Conservation (phyloP, 1,140 invertebrate species). For the Mylabris phalerata region DNA sequence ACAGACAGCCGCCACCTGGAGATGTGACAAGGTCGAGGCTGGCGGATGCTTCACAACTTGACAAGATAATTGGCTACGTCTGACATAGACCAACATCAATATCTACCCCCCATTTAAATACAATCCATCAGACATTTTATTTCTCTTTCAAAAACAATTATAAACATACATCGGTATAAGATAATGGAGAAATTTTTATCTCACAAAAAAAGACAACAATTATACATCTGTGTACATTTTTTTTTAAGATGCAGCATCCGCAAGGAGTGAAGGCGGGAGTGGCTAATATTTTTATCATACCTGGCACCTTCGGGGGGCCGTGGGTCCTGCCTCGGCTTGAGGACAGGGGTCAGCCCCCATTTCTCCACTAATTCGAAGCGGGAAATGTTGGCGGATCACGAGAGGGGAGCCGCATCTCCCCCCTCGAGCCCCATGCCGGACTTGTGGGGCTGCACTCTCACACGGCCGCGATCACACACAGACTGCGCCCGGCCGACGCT, state of each 20-base stretch:
- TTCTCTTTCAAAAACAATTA: too few relatives aligned
- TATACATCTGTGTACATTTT: too few relatives aligned
- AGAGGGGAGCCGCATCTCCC: conserved; percentile 41
- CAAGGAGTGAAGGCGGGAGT: conserved; percentile 24
- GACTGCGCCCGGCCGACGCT: conserved; percentile 35
- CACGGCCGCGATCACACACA: conserved; percentile 39
- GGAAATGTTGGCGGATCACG: conserved; percentile 75
- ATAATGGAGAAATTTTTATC: too few relatives aligned
- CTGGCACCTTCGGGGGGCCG: conserved; percentile 67
- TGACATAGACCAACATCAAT: not conserved
- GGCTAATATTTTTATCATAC: conserved; percentile 42
- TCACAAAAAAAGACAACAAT: too few relatives aligned
- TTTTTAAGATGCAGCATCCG: conserved; percentile 23
- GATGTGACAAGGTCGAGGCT: not conserved
- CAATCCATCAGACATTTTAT: too few relatives aligned
- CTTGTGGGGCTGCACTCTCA: conserved; percentile 37
- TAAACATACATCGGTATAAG: too few relatives aligned
- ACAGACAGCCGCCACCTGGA: not conserved
- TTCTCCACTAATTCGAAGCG: conserved; percentile 90
- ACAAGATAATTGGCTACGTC: not conserved
- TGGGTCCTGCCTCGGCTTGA: conserved; percentile 87
- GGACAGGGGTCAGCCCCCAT: conserved; percentile 93
- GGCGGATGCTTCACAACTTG: conserved; percentile 5
- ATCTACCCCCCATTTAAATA: not conserved
- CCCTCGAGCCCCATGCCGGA: conserved; percentile 41